phyloP scores from a whole-genome alignment of 2,113 vertebrate species.

The Actenoides hombroni region DNA sequence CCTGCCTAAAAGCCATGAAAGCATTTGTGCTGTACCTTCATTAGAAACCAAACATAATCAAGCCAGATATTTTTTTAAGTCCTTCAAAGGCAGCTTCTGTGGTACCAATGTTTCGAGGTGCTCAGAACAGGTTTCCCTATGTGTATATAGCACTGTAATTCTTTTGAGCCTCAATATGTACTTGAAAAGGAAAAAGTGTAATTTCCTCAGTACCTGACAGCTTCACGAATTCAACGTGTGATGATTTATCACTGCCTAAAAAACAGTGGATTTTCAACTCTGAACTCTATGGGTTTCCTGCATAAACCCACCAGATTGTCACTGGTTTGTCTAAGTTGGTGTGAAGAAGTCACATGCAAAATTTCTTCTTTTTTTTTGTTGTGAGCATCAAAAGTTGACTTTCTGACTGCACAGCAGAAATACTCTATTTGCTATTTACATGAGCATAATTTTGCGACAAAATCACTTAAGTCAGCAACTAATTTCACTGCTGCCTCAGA shows the following conservation, averaged over 20 bases:
- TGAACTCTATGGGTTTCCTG: background rate
- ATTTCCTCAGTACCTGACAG: background rate
- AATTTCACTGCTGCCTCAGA: conserved; percentile 43
- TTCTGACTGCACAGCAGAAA: conserved; percentile 57
- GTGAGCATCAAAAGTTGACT: conserved; percentile 1
- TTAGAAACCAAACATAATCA: background rate
- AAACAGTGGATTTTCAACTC: background rate
- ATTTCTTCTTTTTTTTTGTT: background rate
- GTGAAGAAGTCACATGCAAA: background rate
- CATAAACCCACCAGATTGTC: background rate
- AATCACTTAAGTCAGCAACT: conserved; percentile 61
- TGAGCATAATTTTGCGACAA: conserved; percentile 42
- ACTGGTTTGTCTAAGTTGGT: background rate
- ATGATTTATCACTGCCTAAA: background rate
- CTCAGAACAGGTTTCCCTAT: background rate
- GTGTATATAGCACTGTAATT: background rate
- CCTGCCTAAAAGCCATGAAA: background rate
- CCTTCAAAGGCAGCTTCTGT: background rate
- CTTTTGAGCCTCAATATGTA: background rate
- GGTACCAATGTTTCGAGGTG: background rate
- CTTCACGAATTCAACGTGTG: background rate
- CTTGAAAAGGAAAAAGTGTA: background rate
- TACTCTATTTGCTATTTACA: conserved; percentile 11
- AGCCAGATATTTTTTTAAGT: background rate
- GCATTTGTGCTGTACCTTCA: background rate